These are phyloP conservation scores for Pteropus alecto DNA, from an alignment of 2,113 vertebrate species.

Conservation along the genomic window DNA sequence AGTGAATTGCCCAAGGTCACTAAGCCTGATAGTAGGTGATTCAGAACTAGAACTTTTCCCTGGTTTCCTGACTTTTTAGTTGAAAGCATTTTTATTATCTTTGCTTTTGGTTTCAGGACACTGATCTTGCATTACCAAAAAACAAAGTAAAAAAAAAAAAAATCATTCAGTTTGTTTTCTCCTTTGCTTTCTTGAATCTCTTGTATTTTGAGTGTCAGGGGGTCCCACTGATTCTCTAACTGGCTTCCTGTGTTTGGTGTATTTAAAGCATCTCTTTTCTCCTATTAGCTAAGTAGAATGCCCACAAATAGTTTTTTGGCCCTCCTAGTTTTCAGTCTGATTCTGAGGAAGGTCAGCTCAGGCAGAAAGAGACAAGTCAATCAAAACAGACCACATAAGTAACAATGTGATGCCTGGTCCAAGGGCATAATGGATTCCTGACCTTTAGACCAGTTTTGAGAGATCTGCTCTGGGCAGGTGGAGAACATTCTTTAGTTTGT, in stretches of 20 bases:
- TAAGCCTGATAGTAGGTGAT: neutral
- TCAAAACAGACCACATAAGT: neutral
- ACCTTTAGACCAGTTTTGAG: neutral
- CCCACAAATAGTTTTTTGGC: neutral
- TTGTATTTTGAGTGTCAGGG: neutral
- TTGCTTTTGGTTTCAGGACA: constrained; percentile 35
- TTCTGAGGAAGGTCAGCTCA: neutral
- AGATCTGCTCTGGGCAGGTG: neutral
- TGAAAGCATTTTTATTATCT: constrained; percentile 16
- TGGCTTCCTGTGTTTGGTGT: constrained; percentile 42
- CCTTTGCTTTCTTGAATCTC: constrained; percentile 34
- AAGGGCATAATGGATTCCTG: neutral
- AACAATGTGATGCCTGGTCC: neutral
- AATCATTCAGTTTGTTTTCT: constrained; percentile 32
- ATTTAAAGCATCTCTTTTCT: constrained; percentile 46
- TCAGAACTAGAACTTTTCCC: constrained; percentile 31
- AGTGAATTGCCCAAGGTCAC: constrained; percentile 1
- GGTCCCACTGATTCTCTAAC: constrained; percentile 8
- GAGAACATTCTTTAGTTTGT: neutral
- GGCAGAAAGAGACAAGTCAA: neutral
- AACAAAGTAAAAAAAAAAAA: neutral
- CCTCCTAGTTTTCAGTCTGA: neutral
- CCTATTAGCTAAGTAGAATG: constrained; percentile 13
- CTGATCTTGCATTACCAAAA: constrained; percentile 42
- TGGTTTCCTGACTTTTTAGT: constrained; percentile 11